Evolutionary conservation across 2,113 vertebrate genomes (phyloP), one percentile per base, ranked within the genome.

Genomic region (Phalacrocorax carbo): DNA sequence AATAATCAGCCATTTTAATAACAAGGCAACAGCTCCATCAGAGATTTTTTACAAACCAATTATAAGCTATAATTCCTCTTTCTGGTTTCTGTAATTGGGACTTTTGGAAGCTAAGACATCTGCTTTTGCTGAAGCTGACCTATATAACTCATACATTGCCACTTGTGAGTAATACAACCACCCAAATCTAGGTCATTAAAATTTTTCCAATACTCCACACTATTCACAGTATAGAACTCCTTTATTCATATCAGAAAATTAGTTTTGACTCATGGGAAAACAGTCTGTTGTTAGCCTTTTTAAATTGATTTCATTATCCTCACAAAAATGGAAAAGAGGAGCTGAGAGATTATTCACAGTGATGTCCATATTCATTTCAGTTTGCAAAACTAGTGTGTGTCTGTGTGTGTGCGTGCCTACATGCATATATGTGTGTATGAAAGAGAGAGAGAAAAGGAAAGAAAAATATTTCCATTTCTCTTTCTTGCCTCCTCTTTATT

Each of bases 231-330:
- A 65, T 48, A 55, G 60, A 91, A 85, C 34, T 80, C 27, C 57
- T 91, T 89, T 58, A 77, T 61, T 94, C 81, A 44, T 91, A 91
- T 94, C 73, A 95, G 88, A 95, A 96, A 95, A 97, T 95, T 94
- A 85, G 78, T 85, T 96, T 83, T 91, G 54, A 94, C 82, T 96
- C 62, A 12, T 3, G 6, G 55, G 79, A 91, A 58, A 94, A 87
- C 58, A 90, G 38, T 58, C 62, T 91, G 87, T 60, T 93, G 54
- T 95, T 96, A 90, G 71, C 75, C 32, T 90, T 91, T 93, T 81
- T 1, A 73, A 93, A 90, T 18, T 91, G 17, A 95, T 93, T 94
- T 93, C 70, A 94, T 91, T 92, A 88, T 91, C 32, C 54, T 51
- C 46, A 69, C 27, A 80, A 66, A 96, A 95, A 97, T 86, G 68